These are phyloP conservation scores for Prietella phreatophila DNA, from an alignment of 2,113 vertebrate genomes.

Conservation along the genomic window DNA sequence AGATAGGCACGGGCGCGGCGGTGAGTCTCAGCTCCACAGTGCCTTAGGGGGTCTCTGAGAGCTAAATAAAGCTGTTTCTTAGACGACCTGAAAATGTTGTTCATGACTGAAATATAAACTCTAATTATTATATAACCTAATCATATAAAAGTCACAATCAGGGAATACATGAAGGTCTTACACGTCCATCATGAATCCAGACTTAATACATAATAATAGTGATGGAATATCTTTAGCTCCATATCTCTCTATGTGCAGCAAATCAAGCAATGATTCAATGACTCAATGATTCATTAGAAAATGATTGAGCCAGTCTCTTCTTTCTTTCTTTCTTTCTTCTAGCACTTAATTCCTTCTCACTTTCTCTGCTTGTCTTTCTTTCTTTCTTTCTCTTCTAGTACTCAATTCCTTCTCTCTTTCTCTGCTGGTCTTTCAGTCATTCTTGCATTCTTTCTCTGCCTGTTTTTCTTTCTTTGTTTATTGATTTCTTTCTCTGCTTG, in stretches of 20 bases:
- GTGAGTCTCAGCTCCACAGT: constrained; percentile 3
- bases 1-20: not conserved
- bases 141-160: not conserved
- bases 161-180: not conserved
- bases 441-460: too few species aligned
- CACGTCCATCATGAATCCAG: not conserved
- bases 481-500: too few species aligned
- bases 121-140: not conserved
- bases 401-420: too few species aligned
- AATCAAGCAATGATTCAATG: not conserved
- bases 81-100: not conserved
- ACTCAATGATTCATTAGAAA: not conserved
- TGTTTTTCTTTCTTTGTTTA: too few species aligned
- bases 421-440: too few species aligned
- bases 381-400: too few species aligned
- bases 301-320: not conserved
- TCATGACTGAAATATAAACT: not conserved
- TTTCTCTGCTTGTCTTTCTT: too few species aligned
- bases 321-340: too few species aligned
- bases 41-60: not conserved
- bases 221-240: not conserved
- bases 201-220: not conserved
- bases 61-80: not conserved
- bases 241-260: not conserved
- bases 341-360: too few species aligned